These are phyloP conservation scores for Nomada fabriciana DNA, from an alignment of 2,888 invertebrate species.

Conservation along the genomic window DNA sequence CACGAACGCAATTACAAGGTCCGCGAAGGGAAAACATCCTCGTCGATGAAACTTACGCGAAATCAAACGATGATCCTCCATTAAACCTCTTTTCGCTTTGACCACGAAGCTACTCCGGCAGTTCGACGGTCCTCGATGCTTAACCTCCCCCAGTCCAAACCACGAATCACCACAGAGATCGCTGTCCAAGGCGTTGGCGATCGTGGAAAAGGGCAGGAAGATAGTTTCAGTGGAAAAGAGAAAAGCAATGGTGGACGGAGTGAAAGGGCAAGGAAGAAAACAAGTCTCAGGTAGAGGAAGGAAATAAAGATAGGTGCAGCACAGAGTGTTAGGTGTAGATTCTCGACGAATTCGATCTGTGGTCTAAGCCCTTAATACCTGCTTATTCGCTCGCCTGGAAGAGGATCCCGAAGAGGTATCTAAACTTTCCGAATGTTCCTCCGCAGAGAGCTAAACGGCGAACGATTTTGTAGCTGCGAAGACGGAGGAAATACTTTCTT, in stretches of 20 bases:
- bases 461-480: constrained; percentile 65
- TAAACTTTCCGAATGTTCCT: constrained; percentile 76
- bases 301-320: constrained; percentile 46
- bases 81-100: constrained; percentile 65
- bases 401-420: constrained; percentile 75
- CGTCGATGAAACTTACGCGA: constrained; percentile 51
- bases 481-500: constrained; percentile 54
- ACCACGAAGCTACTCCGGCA: constrained; percentile 61
- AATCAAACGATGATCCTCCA: constrained; percentile 71
- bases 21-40: neutral
- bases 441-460: constrained; percentile 69
- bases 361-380: constrained; percentile 79
- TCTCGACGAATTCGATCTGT: constrained; percentile 72
- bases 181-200: constrained; percentile 55
- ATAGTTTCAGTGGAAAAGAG: neutral
- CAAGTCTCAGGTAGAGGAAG: constrained; percentile 34
- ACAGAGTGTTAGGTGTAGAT: constrained; percentile 61
- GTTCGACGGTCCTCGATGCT: constrained; percentile 68
- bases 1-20: constrained; percentile 43
- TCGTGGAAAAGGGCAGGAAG: constrained; percentile 22
- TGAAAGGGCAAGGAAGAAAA: constrained; percentile 24
- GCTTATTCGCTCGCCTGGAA: constrained; percentile 77
- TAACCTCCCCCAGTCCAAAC: constrained; percentile 56
- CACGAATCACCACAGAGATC: constrained; percentile 33
- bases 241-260: neutral